These are phyloP conservation scores for Neogobius melanostomus DNA, from an alignment of 2,113 vertebrate genomes.

Conservation along the genomic window DNA sequence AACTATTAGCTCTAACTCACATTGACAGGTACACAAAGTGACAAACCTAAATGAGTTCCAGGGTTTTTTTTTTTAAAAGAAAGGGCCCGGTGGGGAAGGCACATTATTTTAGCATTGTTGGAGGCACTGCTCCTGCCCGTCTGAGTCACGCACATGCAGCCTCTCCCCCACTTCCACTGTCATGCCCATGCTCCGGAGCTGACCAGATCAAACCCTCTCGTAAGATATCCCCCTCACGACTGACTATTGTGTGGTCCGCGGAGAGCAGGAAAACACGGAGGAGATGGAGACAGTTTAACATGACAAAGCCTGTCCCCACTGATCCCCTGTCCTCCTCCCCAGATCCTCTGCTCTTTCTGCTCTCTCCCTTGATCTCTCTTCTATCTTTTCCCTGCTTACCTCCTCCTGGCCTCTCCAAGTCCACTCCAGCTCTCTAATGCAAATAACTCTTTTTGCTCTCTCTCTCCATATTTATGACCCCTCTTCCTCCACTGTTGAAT, in stretches of 20 bases:
- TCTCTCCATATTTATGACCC: slow-evolving; percentile 67
- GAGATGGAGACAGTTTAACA: slow-evolving; percentile 66
- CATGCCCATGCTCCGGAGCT: slow-evolving; percentile 49
- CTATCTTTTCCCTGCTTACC: slow-evolving; percentile 18
- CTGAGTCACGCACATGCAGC: slow-evolving; percentile 44
- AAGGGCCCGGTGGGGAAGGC: slow-evolving; percentile 11
- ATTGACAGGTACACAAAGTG: slow-evolving; percentile 31
- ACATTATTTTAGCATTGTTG: slow-evolving; percentile 34
- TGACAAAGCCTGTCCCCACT: slow-evolving; percentile 73
- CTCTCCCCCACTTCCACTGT: slow-evolving; percentile 53
- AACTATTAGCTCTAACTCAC: slow-evolving; percentile 55
- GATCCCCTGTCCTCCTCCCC: slow-evolving; percentile 55
- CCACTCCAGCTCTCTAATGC: slow-evolving; percentile 66
- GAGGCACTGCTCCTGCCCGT: slow-evolving; percentile 10
- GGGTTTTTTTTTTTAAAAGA: slow-evolving; percentile 22
- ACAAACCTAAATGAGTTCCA: slow-evolving; percentile 32
- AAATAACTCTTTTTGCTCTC: slow-evolving; percentile 52
- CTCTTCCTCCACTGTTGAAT: slow-evolving; percentile 58
- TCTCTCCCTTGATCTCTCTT: slow-evolving; percentile 58
- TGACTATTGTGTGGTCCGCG: slow-evolving; percentile 62
- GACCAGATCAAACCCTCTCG: slow-evolving; percentile 65
- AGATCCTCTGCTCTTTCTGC: slow-evolving; percentile 49
- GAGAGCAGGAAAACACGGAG: slow-evolving; percentile 41
- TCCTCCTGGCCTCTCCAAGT: slow-evolving; percentile 39
- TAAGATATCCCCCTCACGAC: slow-evolving; percentile 68